phyloP scores from a whole-genome alignment of 30 jellyfish, hydroid and myxozoan genomes.

The Morbakka virulenta region DNA sequence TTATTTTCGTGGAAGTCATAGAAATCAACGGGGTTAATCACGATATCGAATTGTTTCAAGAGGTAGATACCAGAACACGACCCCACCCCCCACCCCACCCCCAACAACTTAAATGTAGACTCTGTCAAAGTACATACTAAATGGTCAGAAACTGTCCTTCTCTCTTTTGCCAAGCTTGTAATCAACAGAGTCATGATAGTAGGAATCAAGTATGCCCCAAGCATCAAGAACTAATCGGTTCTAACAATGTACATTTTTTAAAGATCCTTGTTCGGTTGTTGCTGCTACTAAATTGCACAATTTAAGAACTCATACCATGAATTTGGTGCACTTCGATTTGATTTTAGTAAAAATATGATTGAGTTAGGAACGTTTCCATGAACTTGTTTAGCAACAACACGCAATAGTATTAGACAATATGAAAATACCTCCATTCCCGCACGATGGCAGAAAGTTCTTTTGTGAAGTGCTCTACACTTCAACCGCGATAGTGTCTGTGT shows the following conservation, averaged over 20 bases:
- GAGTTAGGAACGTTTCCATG: slow-evolving; percentile 15
- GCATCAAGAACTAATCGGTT: slow-evolving; percentile 38
- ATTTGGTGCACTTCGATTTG: slow-evolving; percentile 5
- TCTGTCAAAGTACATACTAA: slow-evolving; percentile 34
- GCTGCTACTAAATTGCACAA: slow-evolving; percentile 23
- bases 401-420: not conserved
- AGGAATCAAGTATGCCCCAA: slow-evolving; percentile 23
- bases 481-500: slow-evolving; percentile 15
- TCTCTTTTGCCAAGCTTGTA: slow-evolving; percentile 71
- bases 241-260: slow-evolving; percentile 1
- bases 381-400: slow-evolving; percentile 29
- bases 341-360: slow-evolving; percentile 7
- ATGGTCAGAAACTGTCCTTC: slow-evolving; percentile 32
- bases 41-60: slow-evolving; percentile 15
- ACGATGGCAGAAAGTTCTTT: slow-evolving; percentile 27
- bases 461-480: slow-evolving; percentile 21
- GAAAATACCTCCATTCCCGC: slow-evolving; percentile 33
- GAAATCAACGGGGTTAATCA: not conserved
- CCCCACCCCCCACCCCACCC: too few species aligned
- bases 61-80: slow-evolving; percentile 4
- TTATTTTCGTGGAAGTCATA: slow-evolving; percentile 6
- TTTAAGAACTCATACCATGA: slow-evolving; percentile 30
- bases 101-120: slow-evolving; percentile 55
- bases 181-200: slow-evolving; percentile 39
- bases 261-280: slow-evolving; percentile 39